These are phyloP conservation scores for Drosophila fulvimacula DNA, from an alignment of 2,888 invertebrate species.

Conservation along the genomic window DNA sequence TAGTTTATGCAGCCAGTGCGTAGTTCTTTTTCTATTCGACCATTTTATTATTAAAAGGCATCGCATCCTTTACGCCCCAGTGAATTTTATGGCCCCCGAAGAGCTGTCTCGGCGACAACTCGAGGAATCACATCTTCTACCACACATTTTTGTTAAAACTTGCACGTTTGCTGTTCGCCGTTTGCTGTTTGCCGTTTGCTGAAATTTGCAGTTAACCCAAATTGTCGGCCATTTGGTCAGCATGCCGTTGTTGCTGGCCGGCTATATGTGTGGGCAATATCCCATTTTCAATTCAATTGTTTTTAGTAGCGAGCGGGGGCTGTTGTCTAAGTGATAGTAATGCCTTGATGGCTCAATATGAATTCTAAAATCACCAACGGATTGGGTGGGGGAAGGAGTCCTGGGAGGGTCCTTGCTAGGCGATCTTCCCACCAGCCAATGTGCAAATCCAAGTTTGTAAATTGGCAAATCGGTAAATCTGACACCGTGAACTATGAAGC, in stretches of 20 bases:
- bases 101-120: slow-evolving; percentile 29
- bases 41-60: slow-evolving; percentile 70
- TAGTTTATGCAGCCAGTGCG: slow-evolving; percentile 71
- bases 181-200: slow-evolving; percentile 61
- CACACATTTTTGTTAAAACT: slow-evolving; percentile 71
- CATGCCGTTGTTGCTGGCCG: slow-evolving; percentile 53
- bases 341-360: slow-evolving; percentile 67
- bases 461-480: slow-evolving; percentile 51
- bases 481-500: slow-evolving; percentile 60
- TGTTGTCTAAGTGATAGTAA: slow-evolving; percentile 70
- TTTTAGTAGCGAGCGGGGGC: slow-evolving; percentile 36
- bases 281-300: slow-evolving; percentile 73
- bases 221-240: slow-evolving; percentile 80
- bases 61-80: slow-evolving; percentile 79
- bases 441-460: slow-evolving; percentile 43
- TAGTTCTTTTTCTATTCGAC: slow-evolving; percentile 38
- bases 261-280: slow-evolving; percentile 41
- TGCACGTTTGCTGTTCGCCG: slow-evolving; percentile 67
- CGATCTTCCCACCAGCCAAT: slow-evolving; percentile 25
- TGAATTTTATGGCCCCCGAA: slow-evolving; percentile 70
- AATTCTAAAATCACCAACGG: slow-evolving; percentile 48
- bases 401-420: not conserved
- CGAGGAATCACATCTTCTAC: slow-evolving; percentile 54
- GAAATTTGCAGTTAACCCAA: slow-evolving; percentile 78
- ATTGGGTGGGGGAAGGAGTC: not conserved